Base-by-base conservation (phyloP, 2,888 invertebrate species). In the Cistogaster globosa region DNA sequence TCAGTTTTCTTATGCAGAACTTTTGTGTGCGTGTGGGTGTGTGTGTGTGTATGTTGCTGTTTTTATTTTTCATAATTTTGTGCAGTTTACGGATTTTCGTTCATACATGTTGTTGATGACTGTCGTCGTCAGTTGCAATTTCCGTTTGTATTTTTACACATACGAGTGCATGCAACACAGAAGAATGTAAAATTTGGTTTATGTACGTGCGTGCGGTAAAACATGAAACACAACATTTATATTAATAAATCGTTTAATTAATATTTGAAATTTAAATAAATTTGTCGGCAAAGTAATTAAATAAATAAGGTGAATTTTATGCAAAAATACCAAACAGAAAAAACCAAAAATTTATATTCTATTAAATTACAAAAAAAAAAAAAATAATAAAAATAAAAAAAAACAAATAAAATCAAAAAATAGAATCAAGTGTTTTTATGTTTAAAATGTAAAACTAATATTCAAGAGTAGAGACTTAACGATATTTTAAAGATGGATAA, bases 101-200 rank as follows among this genome's bases (percentile, higher is more conserved):
- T 67, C 58, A 36, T 71, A 45, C 58, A 71, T 74, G 74, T 60
- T 79, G 60, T 42, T 67, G 82, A 67, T 83, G 84, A 87, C 87
- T 87, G 78, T 83, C 86, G 78, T 83, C 86, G 86, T 84, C 87
- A 87, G 87, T 88, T 87, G 88, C 87, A 86, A 87, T 88, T 87
- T 88, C 87, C 88, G 87, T 88, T 88, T 87, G 88, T 82, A 86
- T 83, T 85, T 84, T 83, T 51, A 83, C 85, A 85, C 82, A 85
- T 75, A 85, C 74, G 80, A 78, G 78, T 71, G 55, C 77, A 78
- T 67, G 81, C 72, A 77, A 68, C 72, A 81, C 72, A 67, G 81
- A 81, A 72, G 67, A 84, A 77, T 81, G 72, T 81, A 62, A 77
- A 84, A 81, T 77, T 75, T 74, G 71, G 69, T 83, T 86, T 75